phyloP scores from a whole-genome alignment of 2,113 vertebrate genomes.

The Hymenochirus boettgeri region DNA sequence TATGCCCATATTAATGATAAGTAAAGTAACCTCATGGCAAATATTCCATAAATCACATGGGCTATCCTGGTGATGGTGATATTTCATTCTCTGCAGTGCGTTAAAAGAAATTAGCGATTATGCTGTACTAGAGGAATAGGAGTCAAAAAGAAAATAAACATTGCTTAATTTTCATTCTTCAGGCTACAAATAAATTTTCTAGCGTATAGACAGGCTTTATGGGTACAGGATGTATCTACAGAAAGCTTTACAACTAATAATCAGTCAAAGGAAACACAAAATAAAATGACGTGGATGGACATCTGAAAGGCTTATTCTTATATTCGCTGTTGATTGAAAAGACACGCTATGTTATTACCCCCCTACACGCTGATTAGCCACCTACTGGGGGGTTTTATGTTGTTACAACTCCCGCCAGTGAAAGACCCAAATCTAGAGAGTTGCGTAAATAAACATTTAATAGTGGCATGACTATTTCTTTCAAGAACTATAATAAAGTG shows the following conservation, averaged over 20 bases:
- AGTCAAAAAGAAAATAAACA: background rate
- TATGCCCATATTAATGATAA: conserved; percentile 20
- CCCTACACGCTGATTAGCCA: conserved; percentile 12
- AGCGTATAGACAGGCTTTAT: conserved; percentile 2
- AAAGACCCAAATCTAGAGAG: background rate
- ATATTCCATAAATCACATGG: conserved; percentile 29
- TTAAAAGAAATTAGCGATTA: conserved; percentile 28
- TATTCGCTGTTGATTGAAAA: conserved; percentile 28
- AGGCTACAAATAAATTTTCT: background rate
- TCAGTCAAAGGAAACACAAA: conserved; percentile 17
- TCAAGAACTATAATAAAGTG: conserved; percentile 19
- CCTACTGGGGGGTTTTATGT: background rate
- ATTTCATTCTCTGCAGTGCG: conserved; percentile 7
- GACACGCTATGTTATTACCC: conserved; percentile 24
- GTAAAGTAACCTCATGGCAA: conserved; percentile 6
- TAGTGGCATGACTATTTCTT: conserved; percentile 18
- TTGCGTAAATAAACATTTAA: conserved; percentile 13
- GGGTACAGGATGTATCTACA: conserved; percentile 17
- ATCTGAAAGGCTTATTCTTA: conserved; percentile 15
- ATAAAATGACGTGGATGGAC: conserved; percentile 9
- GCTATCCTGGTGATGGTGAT: background rate
- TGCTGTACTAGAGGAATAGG: background rate
- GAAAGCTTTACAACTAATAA: conserved; percentile 18
- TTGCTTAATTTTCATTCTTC: conserved; percentile 7
- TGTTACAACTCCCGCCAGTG: conserved; percentile 12